Base-by-base conservation (phyloP, 2,113 vertebrate species). In the Meleagris gallopavo region DNA sequence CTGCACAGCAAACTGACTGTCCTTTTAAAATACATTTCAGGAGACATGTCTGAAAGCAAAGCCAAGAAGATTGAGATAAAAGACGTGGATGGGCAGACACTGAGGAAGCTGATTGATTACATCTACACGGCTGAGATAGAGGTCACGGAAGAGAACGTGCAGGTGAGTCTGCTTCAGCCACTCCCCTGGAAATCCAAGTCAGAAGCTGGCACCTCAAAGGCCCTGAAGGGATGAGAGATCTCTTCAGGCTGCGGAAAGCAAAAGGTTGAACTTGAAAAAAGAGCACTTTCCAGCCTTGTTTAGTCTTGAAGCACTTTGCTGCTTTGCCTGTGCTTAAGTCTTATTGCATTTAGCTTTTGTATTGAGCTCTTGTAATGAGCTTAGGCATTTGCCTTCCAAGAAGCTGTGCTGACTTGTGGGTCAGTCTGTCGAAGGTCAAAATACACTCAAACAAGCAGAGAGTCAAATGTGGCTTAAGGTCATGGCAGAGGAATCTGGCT, bases 41-140 rank as follows among this genome's bases (percentile, higher is more conserved):
- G 99, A 75, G 99, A 99, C 95, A 99, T 99, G 99, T 99, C 98
- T 85, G 99, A 99, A 97, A 99, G 99, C 77, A 99, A 99, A 96
- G 99, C 99, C 87, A 98, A 98, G 82, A 98, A 98, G 97, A 98
- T 99, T 73, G 99, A 99, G 97, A 99, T 99, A 93, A 98, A 99
- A 89, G 99, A 99, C 0, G 98, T 99, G 15, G 99, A 99, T 43
- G 99, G 99, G 34, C 98, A 98, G 93, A 99, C 98, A 0, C 98
- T 99, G 87, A 98, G 98, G 67, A 99, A 98, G 93, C 98, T 99
- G 96, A 98, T 99, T 12, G 99, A 99, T 96, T 99, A 99, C 93
- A 99, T 99, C 96, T 99, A 99, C 96, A 99, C 99, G 0, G 99
- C 99, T 0, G 99, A 99, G 97, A 99, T 99, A 1, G 98, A 99